Conservation (phyloP, 2,113 vertebrate genomes). For the Nibea coibor region DNA sequence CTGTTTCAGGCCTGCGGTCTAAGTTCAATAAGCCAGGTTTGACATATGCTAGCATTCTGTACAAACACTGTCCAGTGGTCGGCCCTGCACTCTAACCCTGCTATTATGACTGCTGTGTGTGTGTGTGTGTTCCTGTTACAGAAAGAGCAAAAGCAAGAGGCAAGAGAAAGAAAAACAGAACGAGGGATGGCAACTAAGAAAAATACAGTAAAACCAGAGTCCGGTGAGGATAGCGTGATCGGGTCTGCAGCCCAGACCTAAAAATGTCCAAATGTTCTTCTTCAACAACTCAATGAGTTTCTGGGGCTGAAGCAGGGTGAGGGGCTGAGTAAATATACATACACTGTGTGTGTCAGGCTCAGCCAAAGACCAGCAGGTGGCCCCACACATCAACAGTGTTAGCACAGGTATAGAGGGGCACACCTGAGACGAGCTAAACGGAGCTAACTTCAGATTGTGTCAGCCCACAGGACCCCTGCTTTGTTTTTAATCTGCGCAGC, state of each 20-base stretch:
- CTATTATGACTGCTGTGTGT: conserved; percentile 65
- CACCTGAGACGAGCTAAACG: neutral
- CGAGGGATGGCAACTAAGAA: conserved; percentile 42
- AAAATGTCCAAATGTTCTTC: conserved; percentile 31
- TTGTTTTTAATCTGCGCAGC: conserved; percentile 2
- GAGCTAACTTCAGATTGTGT: neutral
- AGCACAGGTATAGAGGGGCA: conserved; percentile 10
- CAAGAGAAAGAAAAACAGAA: conserved; percentile 59
- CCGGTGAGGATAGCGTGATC: conserved; percentile 29
- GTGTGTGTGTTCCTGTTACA: conserved; percentile 39
- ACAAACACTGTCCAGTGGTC: conserved; percentile 73
- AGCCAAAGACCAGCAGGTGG: conserved; percentile 63
- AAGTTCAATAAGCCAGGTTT: conserved; percentile 75
- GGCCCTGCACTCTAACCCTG: conserved; percentile 62
- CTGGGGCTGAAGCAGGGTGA: neutral
- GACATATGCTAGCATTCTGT: conserved; percentile 79
- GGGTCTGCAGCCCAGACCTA: conserved; percentile 28
- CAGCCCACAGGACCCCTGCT: neutral
- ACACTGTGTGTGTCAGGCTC: neutral
- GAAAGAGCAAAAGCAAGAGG: conserved; percentile 37
- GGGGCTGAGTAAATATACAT: conserved; percentile 3
- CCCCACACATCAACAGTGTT: conserved; percentile 27
- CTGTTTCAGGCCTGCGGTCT: conserved; percentile 76
- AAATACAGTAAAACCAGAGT: conserved; percentile 45
- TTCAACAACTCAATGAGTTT: conserved; percentile 20